These are phyloP conservation scores for Chelon auratus DNA, from an alignment of 2,797 vertebrate genomes.

Conservation along the genomic window DNA sequence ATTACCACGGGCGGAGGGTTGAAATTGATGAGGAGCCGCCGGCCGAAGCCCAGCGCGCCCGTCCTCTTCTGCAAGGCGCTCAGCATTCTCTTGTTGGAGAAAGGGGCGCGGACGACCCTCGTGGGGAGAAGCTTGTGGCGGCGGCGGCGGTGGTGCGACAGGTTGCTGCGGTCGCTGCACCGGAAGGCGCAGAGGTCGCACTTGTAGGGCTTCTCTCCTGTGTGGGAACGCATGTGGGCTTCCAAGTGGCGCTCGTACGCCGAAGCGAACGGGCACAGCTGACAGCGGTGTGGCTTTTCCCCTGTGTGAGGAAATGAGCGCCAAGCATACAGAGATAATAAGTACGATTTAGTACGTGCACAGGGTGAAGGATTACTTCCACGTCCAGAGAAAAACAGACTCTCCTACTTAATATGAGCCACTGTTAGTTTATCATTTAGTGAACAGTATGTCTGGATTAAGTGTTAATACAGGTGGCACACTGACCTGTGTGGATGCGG, in stretches of 20 bases:
- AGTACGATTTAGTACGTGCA: not conserved
- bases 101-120: conserved; percentile 89
- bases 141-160: conserved; percentile 95
- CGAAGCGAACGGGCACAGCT: conserved; percentile 97
- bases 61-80: conserved; percentile 94
- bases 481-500: conserved; percentile 96
- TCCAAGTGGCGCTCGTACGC: conserved; percentile 98
- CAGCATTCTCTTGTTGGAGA: conserved; percentile 94
- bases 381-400: no score
- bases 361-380: not conserved
- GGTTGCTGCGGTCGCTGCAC: conserved; percentile 97
- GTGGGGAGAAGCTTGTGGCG: conserved; percentile 97
- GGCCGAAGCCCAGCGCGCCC: conserved; percentile 88
- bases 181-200: conserved; percentile 97
- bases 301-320: conserved; percentile 74
- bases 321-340: not conserved
- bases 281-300: conserved; percentile 97
- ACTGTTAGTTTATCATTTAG: not conserved
- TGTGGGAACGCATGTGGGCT: conserved; percentile 98
- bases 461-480: not conserved
- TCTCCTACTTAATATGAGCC: not conserved
- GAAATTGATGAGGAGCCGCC: conserved; percentile 91
- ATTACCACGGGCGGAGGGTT: conserved; percentile 90
- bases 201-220: conserved; percentile 98
- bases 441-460: not conserved